A percentile compares a stretch with the other conserved stretches of the same genome.
phyloP scores from a whole-genome alignment of 2,113 vertebrate species.

The Eudyptes chrysolophus region DNA sequence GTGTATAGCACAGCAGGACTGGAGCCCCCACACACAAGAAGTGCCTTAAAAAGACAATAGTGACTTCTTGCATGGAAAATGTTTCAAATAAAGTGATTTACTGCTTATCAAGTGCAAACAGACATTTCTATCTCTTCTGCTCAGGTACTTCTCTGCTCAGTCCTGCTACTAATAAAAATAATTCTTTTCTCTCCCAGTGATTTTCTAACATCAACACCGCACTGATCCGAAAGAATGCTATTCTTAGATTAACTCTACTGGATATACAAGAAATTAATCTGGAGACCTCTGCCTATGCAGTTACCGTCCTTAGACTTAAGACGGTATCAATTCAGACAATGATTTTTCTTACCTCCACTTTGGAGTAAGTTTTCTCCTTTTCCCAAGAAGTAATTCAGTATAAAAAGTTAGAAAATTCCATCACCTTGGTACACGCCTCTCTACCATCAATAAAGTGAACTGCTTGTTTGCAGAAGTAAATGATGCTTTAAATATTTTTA shows the following conservation, averaged over 20 bases:
- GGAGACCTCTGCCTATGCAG: conserved; percentile 3
- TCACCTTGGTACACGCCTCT: neutral
- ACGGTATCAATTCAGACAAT: conserved; percentile 37
- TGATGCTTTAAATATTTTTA: neutral
- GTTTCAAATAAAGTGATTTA: conserved; percentile 55
- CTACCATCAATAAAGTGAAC: neutral
- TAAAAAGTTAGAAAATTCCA: neutral
- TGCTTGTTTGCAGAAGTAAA: neutral
- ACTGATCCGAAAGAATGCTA: neutral
- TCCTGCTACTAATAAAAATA: conserved; percentile 26
- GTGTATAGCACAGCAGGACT: neutral
- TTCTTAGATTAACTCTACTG: conserved; percentile 15
- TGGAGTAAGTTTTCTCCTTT: neutral
- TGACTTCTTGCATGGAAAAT: conserved; percentile 12
- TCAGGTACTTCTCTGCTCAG: neutral
- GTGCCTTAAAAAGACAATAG: conserved; percentile 28
- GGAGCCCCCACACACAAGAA: neutral
- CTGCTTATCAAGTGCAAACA: conserved; percentile 50
- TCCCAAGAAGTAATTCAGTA: neutral
- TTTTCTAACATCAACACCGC: neutral
- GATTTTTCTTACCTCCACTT: conserved; percentile 39
- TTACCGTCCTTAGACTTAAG: conserved; percentile 9
- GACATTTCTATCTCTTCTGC: conserved; percentile 38
- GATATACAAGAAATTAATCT: conserved; percentile 4
- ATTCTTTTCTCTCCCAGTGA: conserved; percentile 7